Base-by-base conservation (phyloP, 2,113 vertebrate genomes). In the Vidua macroura region DNA sequence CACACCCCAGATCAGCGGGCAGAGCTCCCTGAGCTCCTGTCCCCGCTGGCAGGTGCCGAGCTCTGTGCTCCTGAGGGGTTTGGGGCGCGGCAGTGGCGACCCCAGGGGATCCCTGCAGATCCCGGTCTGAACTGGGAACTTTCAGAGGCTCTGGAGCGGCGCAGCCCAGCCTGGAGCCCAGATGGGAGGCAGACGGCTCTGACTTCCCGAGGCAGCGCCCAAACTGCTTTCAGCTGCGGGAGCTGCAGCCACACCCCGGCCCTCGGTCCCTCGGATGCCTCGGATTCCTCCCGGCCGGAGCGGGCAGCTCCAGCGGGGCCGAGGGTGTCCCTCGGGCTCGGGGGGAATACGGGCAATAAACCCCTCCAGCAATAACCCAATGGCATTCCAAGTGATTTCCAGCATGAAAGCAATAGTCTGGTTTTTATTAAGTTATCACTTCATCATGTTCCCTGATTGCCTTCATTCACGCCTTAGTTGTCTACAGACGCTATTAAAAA, bases 351-450 rank as follows among this genome's bases (percentile, higher is more conserved):
- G 53, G 48, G n/a, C 56, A 31, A 6, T 24, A 31, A 69, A 35
- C 12, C 64, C 48, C 70, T 19, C 31, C 28, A 31, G 23, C 35
- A 35, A 67, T 1, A 51, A 39, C 35, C 44, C 30, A 28, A 22
- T n/a, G 86, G 15, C 83, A 63, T 83, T 67, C 68, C 24, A 0
- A 63, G 83, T 25, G 67, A 70, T 83, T 83, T 66, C 30, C 72
- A 51, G 63, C 88, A 63, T 23, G 79, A 92, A 85, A 86, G 90
- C 35, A 4, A 25, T 6, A 31, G 73, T 67, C 94, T 96, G 94
- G 1, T 70, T 95, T 92, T 76, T 70, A 95, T 96, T 96, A 91
- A 82, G 68, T 92, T 94, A 86, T 70, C 94, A 53, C 79, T 95
- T 93, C 94, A 70, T 92, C 85, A 15, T 74, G 83, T 83, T 88